These are phyloP conservation scores for Apamea epomidion DNA, from an alignment of 2,888 invertebrate genomes.

Conservation along the genomic window DNA sequence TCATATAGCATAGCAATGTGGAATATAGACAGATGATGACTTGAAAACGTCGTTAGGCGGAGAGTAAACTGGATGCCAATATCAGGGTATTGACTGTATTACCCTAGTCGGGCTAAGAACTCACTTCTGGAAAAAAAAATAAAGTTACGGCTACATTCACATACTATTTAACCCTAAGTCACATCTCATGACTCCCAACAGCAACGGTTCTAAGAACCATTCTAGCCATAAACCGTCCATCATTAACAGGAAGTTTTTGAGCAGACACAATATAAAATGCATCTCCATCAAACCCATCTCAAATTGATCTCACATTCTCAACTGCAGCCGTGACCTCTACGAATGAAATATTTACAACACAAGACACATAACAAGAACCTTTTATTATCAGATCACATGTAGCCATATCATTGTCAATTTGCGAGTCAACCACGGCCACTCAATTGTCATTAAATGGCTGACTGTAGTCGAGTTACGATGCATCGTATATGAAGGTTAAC, in stretches of 20 bases:
- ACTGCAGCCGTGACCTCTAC: constrained; percentile 43
- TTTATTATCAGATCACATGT: constrained; percentile 51
- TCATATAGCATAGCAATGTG: neutral
- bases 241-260: neutral
- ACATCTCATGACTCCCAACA: neutral
- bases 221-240: neutral
- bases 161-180: neutral
- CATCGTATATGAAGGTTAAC: constrained; percentile 38
- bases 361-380: constrained; percentile 36
- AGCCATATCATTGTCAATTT: constrained; percentile 57
- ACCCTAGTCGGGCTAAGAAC: neutral
- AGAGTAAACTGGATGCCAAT: neutral
- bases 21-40: neutral
- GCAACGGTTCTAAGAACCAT: neutral
- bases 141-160: neutral
- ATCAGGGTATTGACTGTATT: neutral
- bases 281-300: neutral
- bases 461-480: constrained; percentile 38
- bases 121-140: neutral
- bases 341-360: constrained; percentile 26
- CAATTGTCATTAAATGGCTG: constrained; percentile 60
- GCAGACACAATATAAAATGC: neutral
- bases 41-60: neutral
- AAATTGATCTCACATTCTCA: constrained; percentile 16
- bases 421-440: constrained; percentile 57